Evolutionary conservation across 2,888 invertebrate species (phyloP), one percentile per base, ranked within the genome.

Genomic region (Patella ulyssiponensis): DNA sequence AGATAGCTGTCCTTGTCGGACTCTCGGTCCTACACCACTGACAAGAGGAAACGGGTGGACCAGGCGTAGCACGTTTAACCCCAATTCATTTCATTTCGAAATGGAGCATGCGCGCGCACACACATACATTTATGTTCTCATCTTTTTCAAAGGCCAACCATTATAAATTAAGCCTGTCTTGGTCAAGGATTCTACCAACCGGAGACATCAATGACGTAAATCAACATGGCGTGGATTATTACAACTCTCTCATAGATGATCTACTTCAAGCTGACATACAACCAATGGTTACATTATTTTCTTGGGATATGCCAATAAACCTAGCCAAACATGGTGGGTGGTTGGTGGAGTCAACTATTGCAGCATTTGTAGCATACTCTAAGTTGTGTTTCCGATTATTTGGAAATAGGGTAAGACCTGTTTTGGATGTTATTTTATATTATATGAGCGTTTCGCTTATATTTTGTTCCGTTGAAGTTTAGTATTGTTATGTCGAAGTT

Each of bases 141-240:
- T 20, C 12, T 7, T 20, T 69, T 54, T 76, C 80, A 0, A 77
- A 88, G 88, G 84, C 85, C 2, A 81, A 82, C 14, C 87, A 88
- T 75, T 91, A 90, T 79, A 87, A 92, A 64, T 92, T 93, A 82
- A 92, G 92, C 1, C 82, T 93, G 27, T 94, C 95, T 0, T 96
- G 96, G 96, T 91, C 95, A 0, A 92, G 96, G 74, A 93, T 96
- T 74, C 91, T 96, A 80, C 96, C 96, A 0, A 93, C 93, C 14
- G 96, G 90, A 2, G 85, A 84, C 3, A 78, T 72, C 1, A 77
- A 79, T 1, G 56, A 73, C 14, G 74, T 95, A 33, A 96, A 95
- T 88, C 92, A 93, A 71, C 93, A 93, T 2, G 96, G 96, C 20
- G 93, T 97, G 12, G 92, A 94, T 79, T 96, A 96, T 91, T 97